phyloP scores from a whole-genome alignment of 2,113 vertebrate species.

The Caracal caracal region DNA sequence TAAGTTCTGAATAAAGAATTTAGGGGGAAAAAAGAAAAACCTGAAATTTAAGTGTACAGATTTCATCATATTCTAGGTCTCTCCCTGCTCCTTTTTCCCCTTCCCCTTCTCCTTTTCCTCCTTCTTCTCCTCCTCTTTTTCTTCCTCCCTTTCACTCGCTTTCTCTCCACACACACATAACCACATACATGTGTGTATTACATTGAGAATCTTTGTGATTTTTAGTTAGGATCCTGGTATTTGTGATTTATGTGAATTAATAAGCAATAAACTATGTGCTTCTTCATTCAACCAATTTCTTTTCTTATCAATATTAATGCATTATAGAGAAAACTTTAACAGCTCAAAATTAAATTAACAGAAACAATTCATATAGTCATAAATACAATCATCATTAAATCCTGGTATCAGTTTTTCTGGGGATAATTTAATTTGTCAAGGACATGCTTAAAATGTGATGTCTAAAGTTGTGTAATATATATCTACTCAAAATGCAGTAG shows the following conservation, averaged over 20 bases:
- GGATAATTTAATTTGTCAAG: not conserved
- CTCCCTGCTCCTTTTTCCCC: not conserved
- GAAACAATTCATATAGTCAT: not conserved
- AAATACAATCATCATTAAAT: not conserved
- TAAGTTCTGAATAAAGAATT: not conserved
- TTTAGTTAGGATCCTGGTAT: not conserved
- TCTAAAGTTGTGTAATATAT: not conserved
- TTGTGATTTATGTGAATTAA: not conserved
- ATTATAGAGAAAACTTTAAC: not conserved
- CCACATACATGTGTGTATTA: not conserved
- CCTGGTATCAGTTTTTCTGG: not conserved
- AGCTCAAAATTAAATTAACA: not conserved
- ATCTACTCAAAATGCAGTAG: not conserved
- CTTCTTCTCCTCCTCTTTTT: not conserved
- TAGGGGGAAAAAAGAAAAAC: not conserved
- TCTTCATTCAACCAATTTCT: not conserved
- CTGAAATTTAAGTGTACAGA: not conserved
- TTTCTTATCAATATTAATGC: not conserved
- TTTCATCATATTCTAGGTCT: not conserved
- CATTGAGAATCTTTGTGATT: not conserved
- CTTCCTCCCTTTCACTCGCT: not conserved
- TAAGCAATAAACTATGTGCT: not conserved
- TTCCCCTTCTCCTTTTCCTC: not conserved
- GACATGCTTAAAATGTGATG: not conserved
- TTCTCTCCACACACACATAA: not conserved